Evolutionary conservation across 2,888 invertebrate genomes (phyloP).

Genomic region (Heliconius hortense): DNA sequence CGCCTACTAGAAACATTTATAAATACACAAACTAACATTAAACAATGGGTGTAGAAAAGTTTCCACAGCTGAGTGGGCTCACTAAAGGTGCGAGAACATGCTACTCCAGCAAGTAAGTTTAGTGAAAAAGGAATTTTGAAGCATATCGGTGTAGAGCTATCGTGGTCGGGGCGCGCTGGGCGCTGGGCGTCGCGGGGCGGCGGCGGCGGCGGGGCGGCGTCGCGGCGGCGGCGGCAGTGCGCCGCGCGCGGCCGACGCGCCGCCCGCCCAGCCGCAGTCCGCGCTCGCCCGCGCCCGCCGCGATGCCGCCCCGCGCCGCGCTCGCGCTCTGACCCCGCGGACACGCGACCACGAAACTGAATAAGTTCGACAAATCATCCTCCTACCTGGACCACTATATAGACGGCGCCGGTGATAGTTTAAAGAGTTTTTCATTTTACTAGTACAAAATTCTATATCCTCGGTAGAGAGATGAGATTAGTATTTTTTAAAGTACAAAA

Average conservation of each 20-base stretch:
- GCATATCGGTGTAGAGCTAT: conserved; percentile 56
- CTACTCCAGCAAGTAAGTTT: conserved; percentile 54
- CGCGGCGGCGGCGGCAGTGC: conserved; percentile 76
- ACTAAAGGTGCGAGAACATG: conserved; percentile 41
- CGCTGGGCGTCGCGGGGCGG: conserved; percentile 55
- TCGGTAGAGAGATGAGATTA: conserved; percentile 64
- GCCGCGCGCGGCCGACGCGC: conserved; percentile 82
- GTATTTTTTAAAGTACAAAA: conserved; percentile 81
- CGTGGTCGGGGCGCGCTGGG: conserved; percentile 40
- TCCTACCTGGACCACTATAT: conserved; percentile 82
- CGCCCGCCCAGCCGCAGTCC: conserved; percentile 72
- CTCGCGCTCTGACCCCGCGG: conserved; percentile 60
- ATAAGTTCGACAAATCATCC: conserved; percentile 81
- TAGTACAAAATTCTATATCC: conserved; percentile 80
- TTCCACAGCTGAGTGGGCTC: conserved; percentile 32
- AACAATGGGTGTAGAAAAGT: conserved; percentile 38
- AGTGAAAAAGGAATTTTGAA: conserved; percentile 70
- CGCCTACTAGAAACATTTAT: neutral
- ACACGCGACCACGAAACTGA: conserved; percentile 74
- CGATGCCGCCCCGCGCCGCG: conserved; percentile 59
- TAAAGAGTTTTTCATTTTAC: conserved; percentile 51
- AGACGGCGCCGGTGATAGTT: conserved; percentile 57
- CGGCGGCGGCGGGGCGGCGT: conserved; percentile 52
- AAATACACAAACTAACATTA: conserved; percentile 35
- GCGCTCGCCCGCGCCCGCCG: conserved; percentile 53